These are phyloP conservation scores for Idaea dimidiata DNA, from an alignment of 2,888 invertebrate species.

Conservation along the genomic window DNA sequence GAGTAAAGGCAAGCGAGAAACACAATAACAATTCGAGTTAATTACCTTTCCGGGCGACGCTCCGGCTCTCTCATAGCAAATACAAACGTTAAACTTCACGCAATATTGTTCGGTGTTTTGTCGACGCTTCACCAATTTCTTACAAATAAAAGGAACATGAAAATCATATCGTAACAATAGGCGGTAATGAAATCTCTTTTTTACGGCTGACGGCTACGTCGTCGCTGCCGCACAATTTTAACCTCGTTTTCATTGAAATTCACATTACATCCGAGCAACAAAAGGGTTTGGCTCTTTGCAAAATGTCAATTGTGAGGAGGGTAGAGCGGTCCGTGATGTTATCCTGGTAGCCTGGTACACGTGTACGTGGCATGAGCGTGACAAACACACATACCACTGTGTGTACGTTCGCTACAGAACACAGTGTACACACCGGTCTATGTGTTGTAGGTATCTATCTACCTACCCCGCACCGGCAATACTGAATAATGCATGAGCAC, in stretches of 20 bases:
- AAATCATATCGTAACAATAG: conserved; percentile 71
- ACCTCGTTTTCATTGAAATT: conserved; percentile 74
- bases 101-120: conserved; percentile 42
- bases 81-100: conserved; percentile 55
- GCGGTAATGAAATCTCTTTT: conserved; percentile 69
- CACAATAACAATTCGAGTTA: conserved; percentile 62
- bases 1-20: conserved; percentile 69
- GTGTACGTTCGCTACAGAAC: conserved; percentile 30
- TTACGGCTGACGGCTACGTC: conserved; percentile 55
- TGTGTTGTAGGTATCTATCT: not conserved
- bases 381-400: conserved; percentile 43
- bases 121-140: conserved; percentile 52
- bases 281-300: conserved; percentile 66
- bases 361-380: conserved; percentile 45
- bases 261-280: conserved; percentile 68
- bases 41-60: conserved; percentile 58
- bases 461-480: conserved; percentile 37
- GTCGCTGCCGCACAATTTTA: conserved; percentile 60
- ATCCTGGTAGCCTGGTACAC: conserved; percentile 50
- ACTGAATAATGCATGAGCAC: conserved; percentile 72
- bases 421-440: not conserved
- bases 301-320: conserved; percentile 74
- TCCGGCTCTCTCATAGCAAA: conserved; percentile 46
- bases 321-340: conserved; percentile 48
- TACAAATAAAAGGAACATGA: conserved; percentile 63